These are phyloP conservation scores for Semicossyphus pulcher DNA, from an alignment of 2,113 vertebrate species.

Conservation along the genomic window DNA sequence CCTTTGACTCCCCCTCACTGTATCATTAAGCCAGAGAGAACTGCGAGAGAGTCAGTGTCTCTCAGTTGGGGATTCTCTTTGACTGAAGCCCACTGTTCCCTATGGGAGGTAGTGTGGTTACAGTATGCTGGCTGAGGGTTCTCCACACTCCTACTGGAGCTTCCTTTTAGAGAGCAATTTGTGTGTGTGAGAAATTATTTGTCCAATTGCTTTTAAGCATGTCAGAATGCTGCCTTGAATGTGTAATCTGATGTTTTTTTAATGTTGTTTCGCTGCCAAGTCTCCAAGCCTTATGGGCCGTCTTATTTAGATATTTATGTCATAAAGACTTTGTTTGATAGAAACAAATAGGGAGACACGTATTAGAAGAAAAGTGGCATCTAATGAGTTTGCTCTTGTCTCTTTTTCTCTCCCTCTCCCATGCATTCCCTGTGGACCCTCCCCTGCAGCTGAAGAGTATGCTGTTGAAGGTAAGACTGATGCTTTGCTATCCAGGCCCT, in stretches of 20 bases:
- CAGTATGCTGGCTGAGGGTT: background rate
- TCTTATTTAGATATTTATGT: constrained; percentile 29
- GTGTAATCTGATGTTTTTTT: too few species aligned
- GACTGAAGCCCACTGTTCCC: constrained; percentile 17
- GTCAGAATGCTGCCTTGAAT: too few species aligned
- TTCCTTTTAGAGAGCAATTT: background rate
- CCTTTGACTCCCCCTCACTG: constrained; percentile 13
- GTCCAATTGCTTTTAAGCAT: background rate
- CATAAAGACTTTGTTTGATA: constrained; percentile 1
- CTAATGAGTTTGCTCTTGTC: constrained; percentile 36
- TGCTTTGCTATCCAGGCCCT: constrained; percentile 49
- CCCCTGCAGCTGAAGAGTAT: constrained; percentile 79
- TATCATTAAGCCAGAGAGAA: constrained; percentile 28
- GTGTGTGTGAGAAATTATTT: background rate
- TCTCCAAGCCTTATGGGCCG: background rate
- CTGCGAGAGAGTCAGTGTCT: constrained; percentile 17
- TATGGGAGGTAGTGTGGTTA: background rate
- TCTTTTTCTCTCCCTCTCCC: constrained; percentile 30
- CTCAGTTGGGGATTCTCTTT: constrained; percentile 30
- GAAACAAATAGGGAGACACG: background rate
- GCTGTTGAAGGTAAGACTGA: constrained; percentile 83
- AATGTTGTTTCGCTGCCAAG: background rate
- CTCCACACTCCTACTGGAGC: background rate
- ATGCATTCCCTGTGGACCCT: constrained; percentile 22
- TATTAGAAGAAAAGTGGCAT: constrained; percentile 12